Percentiles rank a stretch among this genome's conserved stretches.
These are phyloP conservation scores for Meta bourneti DNA, from an alignment of 2,888 invertebrate species.

Conservation along the genomic window DNA sequence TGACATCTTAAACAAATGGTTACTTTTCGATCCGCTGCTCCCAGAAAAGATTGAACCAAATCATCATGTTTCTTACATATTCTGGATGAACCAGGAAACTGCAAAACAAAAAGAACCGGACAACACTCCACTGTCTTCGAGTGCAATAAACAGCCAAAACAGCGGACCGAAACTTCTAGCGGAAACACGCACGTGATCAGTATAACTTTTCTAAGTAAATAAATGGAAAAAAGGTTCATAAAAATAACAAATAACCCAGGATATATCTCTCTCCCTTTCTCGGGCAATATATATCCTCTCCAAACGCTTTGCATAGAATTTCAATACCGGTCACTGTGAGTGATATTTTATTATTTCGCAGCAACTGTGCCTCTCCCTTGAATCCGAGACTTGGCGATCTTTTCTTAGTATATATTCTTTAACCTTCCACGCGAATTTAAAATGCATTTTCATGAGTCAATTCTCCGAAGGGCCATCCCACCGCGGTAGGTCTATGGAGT, in stretches of 20 bases:
- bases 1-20: background rate
- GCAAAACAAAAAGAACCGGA: background rate
- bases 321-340: constrained; percentile 42
- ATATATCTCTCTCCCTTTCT: constrained; percentile 1
- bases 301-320: constrained; percentile 66
- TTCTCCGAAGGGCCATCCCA: constrained; percentile 5
- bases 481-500: background rate
- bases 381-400: constrained; percentile 18
- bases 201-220: constrained; percentile 34
- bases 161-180: constrained; percentile 27
- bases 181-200: constrained; percentile 49
- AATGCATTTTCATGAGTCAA: constrained; percentile 53
- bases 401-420: constrained; percentile 32
- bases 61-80: background rate
- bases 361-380: constrained; percentile 2
- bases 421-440: constrained; percentile 54
- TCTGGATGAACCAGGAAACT: background rate
- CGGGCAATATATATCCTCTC: constrained; percentile 35
- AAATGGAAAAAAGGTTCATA: constrained; percentile 17
- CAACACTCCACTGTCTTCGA: constrained; percentile 8
- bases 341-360: constrained; percentile 60
- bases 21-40: background rate
- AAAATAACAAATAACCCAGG: constrained; percentile 34
- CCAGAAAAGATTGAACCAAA: background rate
- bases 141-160: constrained; percentile 42